phyloP scores from a whole-genome alignment of 2,888 invertebrate species.

The Leptinotarsa haldemani region DNA sequence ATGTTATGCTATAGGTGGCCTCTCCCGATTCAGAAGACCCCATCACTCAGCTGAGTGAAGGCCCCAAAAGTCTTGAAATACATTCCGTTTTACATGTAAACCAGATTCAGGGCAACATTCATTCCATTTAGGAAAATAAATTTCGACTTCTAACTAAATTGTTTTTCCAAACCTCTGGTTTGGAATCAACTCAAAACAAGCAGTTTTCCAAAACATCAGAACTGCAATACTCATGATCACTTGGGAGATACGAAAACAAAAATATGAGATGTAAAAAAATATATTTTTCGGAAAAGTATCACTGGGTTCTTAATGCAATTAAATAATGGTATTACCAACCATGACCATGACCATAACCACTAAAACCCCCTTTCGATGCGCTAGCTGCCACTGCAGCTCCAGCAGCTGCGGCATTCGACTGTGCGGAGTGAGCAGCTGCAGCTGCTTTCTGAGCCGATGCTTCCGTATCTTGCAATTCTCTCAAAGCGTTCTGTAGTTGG shows the following conservation, averaged over 20 bases:
- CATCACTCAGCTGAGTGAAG: no score
- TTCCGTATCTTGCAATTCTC: constrained; percentile 79
- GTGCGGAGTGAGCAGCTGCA: constrained; percentile 76
- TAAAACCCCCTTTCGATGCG: constrained; percentile 31
- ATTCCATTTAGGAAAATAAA: no score
- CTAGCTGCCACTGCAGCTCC: constrained; percentile 49
- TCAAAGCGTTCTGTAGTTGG: constrained; percentile 74
- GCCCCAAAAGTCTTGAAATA: no score
- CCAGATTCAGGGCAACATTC: no score
- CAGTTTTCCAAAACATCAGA: no score
- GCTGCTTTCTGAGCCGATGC: constrained; percentile 74
- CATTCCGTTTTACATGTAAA: no score
- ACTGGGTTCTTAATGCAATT: not conserved
- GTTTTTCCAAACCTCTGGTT: no score
- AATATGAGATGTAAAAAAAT: not conserved
- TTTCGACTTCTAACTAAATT: no score
- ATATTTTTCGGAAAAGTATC: not conserved
- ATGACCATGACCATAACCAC: constrained; percentile 29
- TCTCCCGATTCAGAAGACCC: no score
- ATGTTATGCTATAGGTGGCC: no score
- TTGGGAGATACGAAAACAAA: not conserved
- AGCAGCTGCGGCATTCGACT: constrained; percentile 77
- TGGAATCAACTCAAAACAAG: no score
- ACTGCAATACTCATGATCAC: not conserved
- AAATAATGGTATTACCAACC: not conserved